Evolutionary conservation across 2,113 vertebrate genomes (phyloP).

Genomic region (Grantiella picta): DNA sequence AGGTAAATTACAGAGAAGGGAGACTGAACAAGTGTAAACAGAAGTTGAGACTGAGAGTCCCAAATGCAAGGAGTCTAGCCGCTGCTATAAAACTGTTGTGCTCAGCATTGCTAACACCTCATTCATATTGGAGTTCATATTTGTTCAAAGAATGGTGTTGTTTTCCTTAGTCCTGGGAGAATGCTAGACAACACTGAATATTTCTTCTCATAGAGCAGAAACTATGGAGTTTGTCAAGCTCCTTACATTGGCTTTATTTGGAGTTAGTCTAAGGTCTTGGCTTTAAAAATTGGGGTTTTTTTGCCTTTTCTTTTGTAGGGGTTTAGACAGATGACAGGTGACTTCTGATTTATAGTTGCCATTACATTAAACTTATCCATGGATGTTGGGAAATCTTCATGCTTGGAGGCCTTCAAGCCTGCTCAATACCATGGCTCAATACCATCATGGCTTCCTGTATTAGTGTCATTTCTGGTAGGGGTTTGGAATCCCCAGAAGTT

Average conservation of each 20-base stretch:
- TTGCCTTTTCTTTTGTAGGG: background rate
- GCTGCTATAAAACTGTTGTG: background rate
- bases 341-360: background rate
- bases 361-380: background rate
- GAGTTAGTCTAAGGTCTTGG: background rate
- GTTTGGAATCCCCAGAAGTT: background rate
- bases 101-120: background rate
- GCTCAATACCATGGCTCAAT: background rate
- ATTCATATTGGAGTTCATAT: background rate
- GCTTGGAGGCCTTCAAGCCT: background rate
- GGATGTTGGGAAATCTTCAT: background rate
- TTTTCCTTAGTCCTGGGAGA: background rate
- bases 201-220: background rate
- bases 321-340: background rate
- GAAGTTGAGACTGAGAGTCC: background rate
- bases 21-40: background rate
- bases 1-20: conserved; percentile 74
- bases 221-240: background rate
- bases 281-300: background rate
- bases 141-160: background rate
- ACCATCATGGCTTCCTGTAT: background rate
- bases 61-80: background rate
- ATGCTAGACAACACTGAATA: background rate
- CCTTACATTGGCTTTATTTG: background rate
- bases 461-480: background rate